Base-by-base conservation (phyloP, 2,113 vertebrate genomes). In the Alouatta palliata region DNA sequence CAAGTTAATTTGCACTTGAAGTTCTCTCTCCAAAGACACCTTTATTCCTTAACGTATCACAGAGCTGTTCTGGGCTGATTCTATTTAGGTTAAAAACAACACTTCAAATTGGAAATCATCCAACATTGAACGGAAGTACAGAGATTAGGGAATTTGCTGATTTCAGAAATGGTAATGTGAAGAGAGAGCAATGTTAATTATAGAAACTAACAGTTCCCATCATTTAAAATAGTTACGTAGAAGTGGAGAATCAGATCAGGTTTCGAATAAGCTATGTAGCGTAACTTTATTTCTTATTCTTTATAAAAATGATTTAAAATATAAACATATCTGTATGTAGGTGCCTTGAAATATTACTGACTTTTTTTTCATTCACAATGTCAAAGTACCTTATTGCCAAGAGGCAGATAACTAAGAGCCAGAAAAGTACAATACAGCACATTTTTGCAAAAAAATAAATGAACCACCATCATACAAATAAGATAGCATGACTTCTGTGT, bases 1-100 rank as follows among this genome's bases (percentile, higher is more conserved):
- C 96, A 96, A 97, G 96, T 97, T 96, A 97, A 98, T 97, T 97
- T 97, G 97, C 96, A 93, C 93, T 97, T 97, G 91, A 97, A 92
- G 90, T 91, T 96, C 81, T 83, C 70, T 97, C 95, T 96, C 96
- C 54, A 96, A 97, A 98, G 96, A 97, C 66, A 96, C 95, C 87
- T 98, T 97, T 94, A 97, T 97, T 96, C 95, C 87, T 96, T 87
- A 86, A 16, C 54, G 86, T 75, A 94, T 96, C 92, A 86, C 2
- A 82, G n/a, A 82, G 76, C 81, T 97, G 66, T 87, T 95, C 90
- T 88, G 95, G 27, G 84, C 37, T 85, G 92, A 95, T 86, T 96
- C 92, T 96, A 97, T 95, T 97, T 95, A 96, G 73, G 86, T 89
- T 96, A 86, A 97, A 96, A 97, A 96, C 85, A 96, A 95, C 96